Conservation (phyloP, 2,113 vertebrate genomes). For the Boleophthalmus pectinirostris region DNA sequence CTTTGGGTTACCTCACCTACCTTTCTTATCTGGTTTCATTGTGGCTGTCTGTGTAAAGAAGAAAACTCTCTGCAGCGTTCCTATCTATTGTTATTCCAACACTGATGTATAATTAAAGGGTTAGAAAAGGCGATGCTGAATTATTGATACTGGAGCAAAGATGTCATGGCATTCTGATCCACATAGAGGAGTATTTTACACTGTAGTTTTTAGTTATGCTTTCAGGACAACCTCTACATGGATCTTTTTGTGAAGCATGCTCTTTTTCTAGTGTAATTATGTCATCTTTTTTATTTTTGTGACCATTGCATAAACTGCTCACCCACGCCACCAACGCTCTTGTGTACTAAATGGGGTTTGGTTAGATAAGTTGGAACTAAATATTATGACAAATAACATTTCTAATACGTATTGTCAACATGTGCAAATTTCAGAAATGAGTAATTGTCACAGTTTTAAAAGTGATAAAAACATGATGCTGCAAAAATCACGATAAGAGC, state of each 20-base stretch:
- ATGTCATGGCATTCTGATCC: constrained; percentile 65
- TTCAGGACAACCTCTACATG: constrained; percentile 32
- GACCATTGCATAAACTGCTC: constrained; percentile 8
- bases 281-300: constrained; percentile 17
- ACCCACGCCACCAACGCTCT: neutral
- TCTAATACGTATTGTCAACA: neutral
- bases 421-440: neutral
- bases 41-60: constrained; percentile 49
- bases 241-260: constrained; percentile 24
- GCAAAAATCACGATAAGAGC: neutral
- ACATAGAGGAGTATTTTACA: constrained; percentile 35
- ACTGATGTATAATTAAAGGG: constrained; percentile 77
- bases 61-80: constrained; percentile 32
- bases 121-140: constrained; percentile 69
- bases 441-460: neutral
- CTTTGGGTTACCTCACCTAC: constrained; percentile 37
- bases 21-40: constrained; percentile 53
- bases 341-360: neutral
- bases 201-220: constrained; percentile 31
- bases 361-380: neutral
- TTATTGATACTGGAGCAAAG: constrained; percentile 70
- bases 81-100: constrained; percentile 65
- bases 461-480: neutral
- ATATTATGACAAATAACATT: neutral
- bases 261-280: neutral